A percentile compares a stretch with the other conserved stretches of the same genome.
Conservation (phyloP, 2,113 vertebrate species). For the Dromiciops gliroides region DNA sequence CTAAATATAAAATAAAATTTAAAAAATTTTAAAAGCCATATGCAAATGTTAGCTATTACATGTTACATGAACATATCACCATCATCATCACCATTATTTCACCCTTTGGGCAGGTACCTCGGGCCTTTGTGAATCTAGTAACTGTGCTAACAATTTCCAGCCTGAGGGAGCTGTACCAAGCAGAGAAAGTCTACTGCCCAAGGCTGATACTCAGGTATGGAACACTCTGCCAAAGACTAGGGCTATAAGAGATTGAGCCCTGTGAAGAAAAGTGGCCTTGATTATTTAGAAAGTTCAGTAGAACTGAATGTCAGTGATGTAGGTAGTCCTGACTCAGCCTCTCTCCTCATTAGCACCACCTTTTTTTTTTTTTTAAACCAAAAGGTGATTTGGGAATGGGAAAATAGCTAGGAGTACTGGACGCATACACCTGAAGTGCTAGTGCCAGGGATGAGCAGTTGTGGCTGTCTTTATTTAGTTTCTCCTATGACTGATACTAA, state of each 20-base stretch:
- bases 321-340: neutral
- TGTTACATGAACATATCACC: neutral
- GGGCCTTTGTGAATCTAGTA: slow-evolving; percentile 85
- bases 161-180: slow-evolving; percentile 77
- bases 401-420: neutral
- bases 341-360: too few relatives aligned
- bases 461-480: neutral
- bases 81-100: neutral
- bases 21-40: too few relatives aligned
- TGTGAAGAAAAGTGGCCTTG: neutral
- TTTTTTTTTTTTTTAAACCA: neutral
- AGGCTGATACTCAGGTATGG: slow-evolving; percentile 80
- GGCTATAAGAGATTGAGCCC: neutral
- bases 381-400: neutral
- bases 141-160: slow-evolving; percentile 54
- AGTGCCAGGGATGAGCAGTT: neutral
- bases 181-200: slow-evolving; percentile 61
- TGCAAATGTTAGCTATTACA: neutral
- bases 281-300: neutral
- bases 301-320: neutral
- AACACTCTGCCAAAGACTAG: neutral
- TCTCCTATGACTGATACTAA: neutral
- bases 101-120: slow-evolving; percentile 82
- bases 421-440: neutral
- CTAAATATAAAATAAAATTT: too few relatives aligned